These are phyloP conservation scores for Popillia japonica DNA, from an alignment of 1,140 invertebrate species.

Conservation along the genomic window DNA sequence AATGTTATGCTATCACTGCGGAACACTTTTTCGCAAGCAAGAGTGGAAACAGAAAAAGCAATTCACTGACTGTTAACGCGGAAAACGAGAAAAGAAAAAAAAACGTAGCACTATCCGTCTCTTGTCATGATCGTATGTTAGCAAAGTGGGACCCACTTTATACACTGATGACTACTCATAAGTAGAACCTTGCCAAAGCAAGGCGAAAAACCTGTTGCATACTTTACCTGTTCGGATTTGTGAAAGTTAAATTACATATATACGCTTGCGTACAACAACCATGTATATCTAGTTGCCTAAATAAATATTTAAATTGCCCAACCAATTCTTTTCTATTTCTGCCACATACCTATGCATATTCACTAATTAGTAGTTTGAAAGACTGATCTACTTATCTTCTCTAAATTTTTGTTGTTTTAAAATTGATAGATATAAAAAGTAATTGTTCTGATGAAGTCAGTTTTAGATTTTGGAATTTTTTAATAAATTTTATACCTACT, in stretches of 20 bases:
- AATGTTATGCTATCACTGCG: not conserved
- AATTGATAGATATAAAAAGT: too few species aligned
- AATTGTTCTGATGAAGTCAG: too few species aligned
- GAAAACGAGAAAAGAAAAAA: slow-evolving; percentile 20
- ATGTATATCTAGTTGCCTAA: not conserved
- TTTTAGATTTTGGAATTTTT: too few species aligned
- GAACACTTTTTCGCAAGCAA: slow-evolving; percentile 22
- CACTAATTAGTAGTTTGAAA: too few species aligned
- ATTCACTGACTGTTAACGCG: slow-evolving; percentile 19
- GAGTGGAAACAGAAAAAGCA: slow-evolving; percentile 30
- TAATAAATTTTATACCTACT: too few species aligned
- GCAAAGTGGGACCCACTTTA: slow-evolving; percentile 35
- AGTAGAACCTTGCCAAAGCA: slow-evolving; percentile 42
- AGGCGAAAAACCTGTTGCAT: slow-evolving; percentile 48
- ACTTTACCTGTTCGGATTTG: slow-evolving; percentile 23
- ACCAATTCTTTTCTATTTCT: not conserved
- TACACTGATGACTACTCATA: slow-evolving; percentile 38
- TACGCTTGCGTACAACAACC: not conserved
- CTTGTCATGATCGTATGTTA: slow-evolving; percentile 40
- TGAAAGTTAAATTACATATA: not conserved
- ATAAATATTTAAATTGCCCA: not conserved
- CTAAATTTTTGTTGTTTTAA: too few species aligned
- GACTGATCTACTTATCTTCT: too few species aligned
- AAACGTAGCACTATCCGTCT: slow-evolving; percentile 31
- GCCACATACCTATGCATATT: too few species aligned